Conservation (phyloP, 2,113 vertebrate genomes). For the Callaeas wilsoni region DNA sequence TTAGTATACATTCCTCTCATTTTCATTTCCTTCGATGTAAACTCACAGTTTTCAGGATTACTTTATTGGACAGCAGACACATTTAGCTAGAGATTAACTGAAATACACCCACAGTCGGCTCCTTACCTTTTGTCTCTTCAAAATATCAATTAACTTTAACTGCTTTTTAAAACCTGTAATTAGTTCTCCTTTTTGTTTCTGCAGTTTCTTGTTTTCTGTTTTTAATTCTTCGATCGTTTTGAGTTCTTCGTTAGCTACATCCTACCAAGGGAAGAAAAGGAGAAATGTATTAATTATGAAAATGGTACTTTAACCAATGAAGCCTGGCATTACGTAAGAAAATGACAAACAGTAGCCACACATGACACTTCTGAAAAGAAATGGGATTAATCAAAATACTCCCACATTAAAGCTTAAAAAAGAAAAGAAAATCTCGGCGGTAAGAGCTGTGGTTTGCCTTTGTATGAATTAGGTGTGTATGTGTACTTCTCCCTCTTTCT, state of each 20-base stretch:
- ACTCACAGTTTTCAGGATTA: background rate
- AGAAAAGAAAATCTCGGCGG: background rate
- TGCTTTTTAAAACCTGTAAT: constrained; percentile 92
- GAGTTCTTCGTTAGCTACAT: constrained; percentile 81
- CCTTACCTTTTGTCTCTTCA: constrained; percentile 93
- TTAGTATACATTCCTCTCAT: background rate
- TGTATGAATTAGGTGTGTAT: background rate
- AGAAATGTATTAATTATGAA: background rate
- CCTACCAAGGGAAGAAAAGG: constrained; percentile 66
- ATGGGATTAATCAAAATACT: background rate
- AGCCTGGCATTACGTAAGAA: background rate
- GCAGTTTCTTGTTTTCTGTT: constrained; percentile 88
- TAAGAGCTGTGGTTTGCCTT: background rate
- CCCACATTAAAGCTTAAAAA: background rate
- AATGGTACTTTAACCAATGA: background rate
- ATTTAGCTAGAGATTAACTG: background rate
- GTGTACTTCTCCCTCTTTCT: background rate
- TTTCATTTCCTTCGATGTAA: background rate
- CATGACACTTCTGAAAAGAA: background rate
- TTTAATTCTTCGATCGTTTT: constrained; percentile 84
- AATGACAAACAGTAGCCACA: background rate
- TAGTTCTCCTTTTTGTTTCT: constrained; percentile 92
- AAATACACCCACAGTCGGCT: background rate
- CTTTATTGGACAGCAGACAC: background rate
- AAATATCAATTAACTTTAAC: constrained; percentile 90